Evolutionary conservation across 2,113 vertebrate genomes (phyloP).

Genomic region (Ophiodon elongatus): DNA sequence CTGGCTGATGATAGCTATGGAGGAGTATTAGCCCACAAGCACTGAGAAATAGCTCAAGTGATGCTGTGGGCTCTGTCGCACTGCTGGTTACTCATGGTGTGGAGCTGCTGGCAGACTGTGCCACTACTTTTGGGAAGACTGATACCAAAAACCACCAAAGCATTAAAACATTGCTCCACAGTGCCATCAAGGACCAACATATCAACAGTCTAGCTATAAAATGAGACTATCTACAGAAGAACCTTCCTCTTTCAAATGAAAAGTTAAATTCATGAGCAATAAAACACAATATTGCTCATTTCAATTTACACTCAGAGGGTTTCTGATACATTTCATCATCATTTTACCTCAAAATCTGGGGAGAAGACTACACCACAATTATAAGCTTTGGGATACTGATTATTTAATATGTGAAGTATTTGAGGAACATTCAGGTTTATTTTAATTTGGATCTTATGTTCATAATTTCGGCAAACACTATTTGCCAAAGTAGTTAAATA

Average conservation of each 20-base stretch:
- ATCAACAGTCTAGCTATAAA: neutral
- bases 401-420: neutral
- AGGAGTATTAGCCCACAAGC: conserved; percentile 49
- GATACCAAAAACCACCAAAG: neutral
- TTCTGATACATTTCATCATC: neutral
- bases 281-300: neutral
- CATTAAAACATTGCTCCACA: neutral
- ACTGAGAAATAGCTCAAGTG: conserved; percentile 47
- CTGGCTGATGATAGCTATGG: conserved; percentile 50
- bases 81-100: conserved; percentile 19
- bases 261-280: neutral
- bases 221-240: neutral
- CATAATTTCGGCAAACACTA: neutral
- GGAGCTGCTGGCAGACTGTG: neutral
- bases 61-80: conserved; percentile 33
- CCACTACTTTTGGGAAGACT: neutral
- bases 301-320: neutral
- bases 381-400: neutral
- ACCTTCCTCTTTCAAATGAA: neutral
- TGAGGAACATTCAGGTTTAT: neutral
- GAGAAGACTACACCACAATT: neutral
- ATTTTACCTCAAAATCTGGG: neutral
- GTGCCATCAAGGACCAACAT: neutral
- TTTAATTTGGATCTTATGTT: neutral
- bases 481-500: neutral